Base-by-base conservation (phyloP, 2,797 vertebrate species). In the Graptemys geographica region DNA sequence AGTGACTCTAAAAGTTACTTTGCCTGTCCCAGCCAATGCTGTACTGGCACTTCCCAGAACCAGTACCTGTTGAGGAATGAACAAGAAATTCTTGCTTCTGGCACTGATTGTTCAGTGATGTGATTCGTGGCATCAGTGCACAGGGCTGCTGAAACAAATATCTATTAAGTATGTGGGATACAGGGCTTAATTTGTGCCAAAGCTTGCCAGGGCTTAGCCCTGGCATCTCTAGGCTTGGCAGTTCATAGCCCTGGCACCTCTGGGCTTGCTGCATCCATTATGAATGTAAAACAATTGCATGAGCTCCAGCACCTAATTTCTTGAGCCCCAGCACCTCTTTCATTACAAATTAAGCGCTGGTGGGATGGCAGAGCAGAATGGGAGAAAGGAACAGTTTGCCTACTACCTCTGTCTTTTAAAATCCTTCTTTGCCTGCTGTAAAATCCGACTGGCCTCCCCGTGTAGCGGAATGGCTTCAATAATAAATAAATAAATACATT, bases 341-440 rank as follows among this genome's bases (percentile, higher is more conserved):
- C 6, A 6, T 62, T 62, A 62, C 59, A 62, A 33, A 65, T 81
- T 94, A 27, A 92, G 93, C 87, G 65, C 31, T 2, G 1, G 27
- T n/a, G 55, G 81, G 84, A 84, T 80, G 78, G 83, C 0, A 0
- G 74, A 93, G 76, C 65, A 65, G 62, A 53, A 76, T 72, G 10
- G 19, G 55, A 41, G 83, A 91, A 92, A 59, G 5, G 91, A 88
- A 84, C 57, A 52, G 89, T 93, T 91, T 15, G 44, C 90, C 83
- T 89, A 49, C 91, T 96, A 59, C 79, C 51, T 93, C 81, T 83
- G 52, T 91, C 79, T 94, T 96, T 95, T 93, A 84, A 85, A 93
- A 92, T 82, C 55, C 37, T 86, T 91, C 84, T 51, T 96, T 95
- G 94, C 93, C 80, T 79, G 83, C 69, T 88, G 72, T 74, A 84